Percentiles rank a stretch among this genome's conserved stretches.
Conservation (phyloP, 1,140 invertebrate genomes). For the Bombus ignitus region DNA sequence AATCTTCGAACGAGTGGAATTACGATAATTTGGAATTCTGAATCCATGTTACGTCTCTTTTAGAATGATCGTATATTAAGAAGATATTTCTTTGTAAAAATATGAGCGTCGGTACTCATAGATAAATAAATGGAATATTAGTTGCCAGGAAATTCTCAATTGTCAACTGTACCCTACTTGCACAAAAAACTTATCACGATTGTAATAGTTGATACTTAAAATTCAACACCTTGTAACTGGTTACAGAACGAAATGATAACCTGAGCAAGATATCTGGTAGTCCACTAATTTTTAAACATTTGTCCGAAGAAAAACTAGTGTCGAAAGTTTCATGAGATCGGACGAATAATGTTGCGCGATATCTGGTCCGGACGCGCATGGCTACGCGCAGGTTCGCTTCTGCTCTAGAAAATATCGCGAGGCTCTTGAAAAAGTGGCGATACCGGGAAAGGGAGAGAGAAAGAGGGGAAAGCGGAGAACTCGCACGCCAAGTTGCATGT, state of each 20-base stretch:
- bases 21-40: neutral
- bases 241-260: neutral
- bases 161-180: neutral
- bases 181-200: neutral
- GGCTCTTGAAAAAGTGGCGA: constrained; percentile 48
- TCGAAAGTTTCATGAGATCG: neutral
- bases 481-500: constrained; percentile 68
- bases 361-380: constrained; percentile 40
- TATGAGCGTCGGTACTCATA: too few relatives aligned
- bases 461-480: constrained; percentile 21
- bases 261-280: neutral
- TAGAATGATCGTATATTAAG: too few relatives aligned
- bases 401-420: constrained; percentile 63
- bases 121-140: too few relatives aligned
- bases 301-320: neutral
- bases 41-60: constrained; percentile 1
- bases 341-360: constrained; percentile 18
- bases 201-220: neutral
- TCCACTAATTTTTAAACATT: neutral
- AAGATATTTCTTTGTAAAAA: too few relatives aligned
- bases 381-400: constrained; percentile 59
- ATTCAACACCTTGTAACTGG: neutral
- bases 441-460: neutral
- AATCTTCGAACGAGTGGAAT: neutral
- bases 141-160: neutral